Conservation (phyloP, 2,888 invertebrate species). For the Eulithis testata region DNA sequence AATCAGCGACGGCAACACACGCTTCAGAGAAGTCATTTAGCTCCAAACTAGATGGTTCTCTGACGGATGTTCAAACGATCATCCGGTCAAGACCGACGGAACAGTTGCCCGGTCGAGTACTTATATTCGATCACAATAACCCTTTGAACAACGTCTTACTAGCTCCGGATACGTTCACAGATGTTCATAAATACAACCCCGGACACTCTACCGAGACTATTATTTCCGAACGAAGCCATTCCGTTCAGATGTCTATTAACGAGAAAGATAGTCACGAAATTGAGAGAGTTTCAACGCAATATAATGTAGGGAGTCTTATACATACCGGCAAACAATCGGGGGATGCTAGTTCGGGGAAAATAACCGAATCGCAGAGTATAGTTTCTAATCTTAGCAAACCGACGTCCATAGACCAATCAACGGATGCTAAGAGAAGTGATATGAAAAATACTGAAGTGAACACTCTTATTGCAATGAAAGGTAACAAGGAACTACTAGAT, state of each 20-base stretch:
- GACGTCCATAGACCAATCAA: constrained; percentile 49
- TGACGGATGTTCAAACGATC: neutral
- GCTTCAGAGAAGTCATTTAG: constrained; percentile 31
- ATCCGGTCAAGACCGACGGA: constrained; percentile 5
- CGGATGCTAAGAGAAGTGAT: constrained; percentile 42
- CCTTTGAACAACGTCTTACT: constrained; percentile 71
- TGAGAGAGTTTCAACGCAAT: constrained; percentile 38
- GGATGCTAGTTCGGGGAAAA: constrained; percentile 33
- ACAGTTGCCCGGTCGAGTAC: constrained; percentile 37
- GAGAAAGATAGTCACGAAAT: constrained; percentile 30
- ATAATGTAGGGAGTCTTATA: constrained; percentile 23
- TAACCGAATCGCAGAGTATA: constrained; percentile 35
- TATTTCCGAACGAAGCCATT: constrained; percentile 25
- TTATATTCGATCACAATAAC: constrained; percentile 68
- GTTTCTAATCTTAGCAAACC: constrained; percentile 45
- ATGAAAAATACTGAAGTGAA: constrained; percentile 61
- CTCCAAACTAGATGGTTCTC: constrained; percentile 9
- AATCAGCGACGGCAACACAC: neutral
- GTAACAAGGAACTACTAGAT: constrained; percentile 61
- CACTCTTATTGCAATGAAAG: constrained; percentile 70
- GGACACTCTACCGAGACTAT: constrained; percentile 33
- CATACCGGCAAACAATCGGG: constrained; percentile 38
- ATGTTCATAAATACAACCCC: constrained; percentile 63
- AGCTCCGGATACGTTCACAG: constrained; percentile 43
- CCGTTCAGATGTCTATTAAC: constrained; percentile 13